Evolutionary conservation across 2,888 invertebrate genomes (phyloP), one percentile per base, ranked within the genome.

Genomic region (Acanthococcus lagerstroemiae): DNA sequence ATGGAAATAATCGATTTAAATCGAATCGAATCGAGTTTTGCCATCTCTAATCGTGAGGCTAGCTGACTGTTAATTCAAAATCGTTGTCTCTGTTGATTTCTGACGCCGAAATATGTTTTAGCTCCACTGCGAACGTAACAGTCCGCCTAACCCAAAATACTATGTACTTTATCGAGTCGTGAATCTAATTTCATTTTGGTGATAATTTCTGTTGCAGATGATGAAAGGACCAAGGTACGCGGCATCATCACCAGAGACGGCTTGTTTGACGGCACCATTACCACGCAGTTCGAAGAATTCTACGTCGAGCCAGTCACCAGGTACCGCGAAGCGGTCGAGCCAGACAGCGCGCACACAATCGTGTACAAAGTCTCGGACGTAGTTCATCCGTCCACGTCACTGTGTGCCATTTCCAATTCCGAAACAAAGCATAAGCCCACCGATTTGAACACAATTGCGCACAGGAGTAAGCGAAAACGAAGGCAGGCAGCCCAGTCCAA

Each of bases 191-290:
- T 37, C n/a, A n/a, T 15, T 15, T 15, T 37, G 37, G 3, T 15
- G 12, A 37, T 46, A 24, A 15, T 56, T 30, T n/a, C 15, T 69
- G 9, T 81, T 82, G 44, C 81, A 91, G 91, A 86, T 79, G 91
- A 92, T 73, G 88, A 90, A 70, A 81, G 81, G 56, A 87, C 92
- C 15, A 78, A 83, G 70, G 90, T 93, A 63, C 87, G 90, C 74
- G 95, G 94, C 46, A 80, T 94, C 72, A 83, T 95, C 72, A 92
- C 92, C 68, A 81, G 83, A 67, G 88, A 91, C 68, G 94, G 94
- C 67, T 81, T 91, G 67, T 90, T 95, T 77, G 94, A 95, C 75
- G 95, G 94, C 63, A 88, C 88, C 65, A 86, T 95, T 74, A 82
- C 84, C 76, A 88, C 90, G 60, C 79, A 80, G 67, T 79, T 83